Evolutionary conservation across 2,113 vertebrate genomes (phyloP).

Genomic region (Heloderma charlesbogerti): DNA sequence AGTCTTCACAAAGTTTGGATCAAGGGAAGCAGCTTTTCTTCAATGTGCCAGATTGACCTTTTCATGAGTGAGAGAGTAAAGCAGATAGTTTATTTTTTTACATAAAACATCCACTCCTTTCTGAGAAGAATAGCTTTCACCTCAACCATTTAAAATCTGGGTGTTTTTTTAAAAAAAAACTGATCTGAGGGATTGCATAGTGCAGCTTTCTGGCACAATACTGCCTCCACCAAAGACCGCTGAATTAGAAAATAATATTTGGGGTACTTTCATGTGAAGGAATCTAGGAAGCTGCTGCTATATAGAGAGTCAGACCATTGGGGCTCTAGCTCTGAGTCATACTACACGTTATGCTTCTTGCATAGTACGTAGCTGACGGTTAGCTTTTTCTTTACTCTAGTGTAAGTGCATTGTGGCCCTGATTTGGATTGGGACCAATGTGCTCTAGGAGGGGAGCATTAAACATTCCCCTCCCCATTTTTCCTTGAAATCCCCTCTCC

Average conservation of each 20-base stretch:
- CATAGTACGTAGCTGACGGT: no score
- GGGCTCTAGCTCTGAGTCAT: no score
- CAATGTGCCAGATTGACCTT: background rate
- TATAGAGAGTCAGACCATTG: no score
- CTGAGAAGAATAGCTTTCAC: background rate
- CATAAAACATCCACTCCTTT: background rate
- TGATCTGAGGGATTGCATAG: background rate
- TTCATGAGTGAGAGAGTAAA: conserved; percentile 1
- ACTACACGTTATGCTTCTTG: no score
- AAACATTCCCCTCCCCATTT: no score
- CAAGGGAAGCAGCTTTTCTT: conserved; percentile 21
- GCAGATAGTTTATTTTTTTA: background rate
- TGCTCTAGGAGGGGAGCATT: no score
- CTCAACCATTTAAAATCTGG: background rate
- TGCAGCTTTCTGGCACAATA: background rate
- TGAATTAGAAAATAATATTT: background rate
- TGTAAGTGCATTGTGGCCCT: no score
- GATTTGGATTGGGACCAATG: no score
- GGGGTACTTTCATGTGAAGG: background rate
- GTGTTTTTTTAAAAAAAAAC: background rate
- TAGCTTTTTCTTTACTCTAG: no score
- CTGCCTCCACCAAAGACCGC: background rate
- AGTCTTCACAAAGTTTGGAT: background rate
- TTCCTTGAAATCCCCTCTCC: no score
- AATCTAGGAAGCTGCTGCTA: background rate